Conservation (phyloP, 2,113 vertebrate genomes). For the Aviceda subcristata region DNA sequence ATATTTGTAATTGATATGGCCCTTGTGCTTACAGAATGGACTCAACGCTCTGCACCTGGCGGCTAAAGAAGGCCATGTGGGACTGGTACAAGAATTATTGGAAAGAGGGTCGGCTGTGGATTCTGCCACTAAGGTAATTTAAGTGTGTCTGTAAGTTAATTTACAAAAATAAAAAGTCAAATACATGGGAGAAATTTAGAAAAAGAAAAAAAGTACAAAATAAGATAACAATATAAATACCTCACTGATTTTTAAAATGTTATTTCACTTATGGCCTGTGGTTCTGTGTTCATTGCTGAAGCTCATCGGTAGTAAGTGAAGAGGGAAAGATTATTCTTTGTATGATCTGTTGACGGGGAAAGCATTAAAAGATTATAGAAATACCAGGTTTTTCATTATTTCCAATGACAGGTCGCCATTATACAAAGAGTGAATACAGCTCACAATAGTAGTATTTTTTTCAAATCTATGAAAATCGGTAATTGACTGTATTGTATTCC, state of each 20-base stretch:
- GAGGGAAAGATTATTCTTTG: not conserved
- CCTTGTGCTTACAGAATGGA: slow-evolving; percentile 86
- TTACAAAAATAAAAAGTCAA: not conserved
- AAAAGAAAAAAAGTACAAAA: not conserved
- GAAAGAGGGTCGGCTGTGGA: slow-evolving; percentile 90
- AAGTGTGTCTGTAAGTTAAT: not conserved
- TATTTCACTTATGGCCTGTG: not conserved
- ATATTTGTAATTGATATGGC: not conserved
- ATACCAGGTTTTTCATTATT: not conserved
- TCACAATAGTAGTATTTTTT: not conserved
- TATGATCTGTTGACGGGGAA: not conserved
- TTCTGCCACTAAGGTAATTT: slow-evolving; percentile 90
- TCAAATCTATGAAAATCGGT: not conserved
- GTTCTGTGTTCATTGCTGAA: not conserved
- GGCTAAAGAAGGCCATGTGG: slow-evolving; percentile 95
- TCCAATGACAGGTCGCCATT: not conserved
- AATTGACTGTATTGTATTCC: not conserved
- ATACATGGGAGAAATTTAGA: fast-evolving
- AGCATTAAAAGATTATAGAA: not conserved
- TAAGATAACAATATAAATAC: not conserved
- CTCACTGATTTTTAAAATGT: not conserved
- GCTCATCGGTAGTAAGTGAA: not conserved
- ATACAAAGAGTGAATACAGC: not conserved
- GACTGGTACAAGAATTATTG: slow-evolving; percentile 94
- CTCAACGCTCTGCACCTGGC: slow-evolving; percentile 96